Evolutionary conservation across 2,888 invertebrate genomes (phyloP), one percentile per base, ranked within the genome.

Genomic region (Balanococcus diminutus): DNA sequence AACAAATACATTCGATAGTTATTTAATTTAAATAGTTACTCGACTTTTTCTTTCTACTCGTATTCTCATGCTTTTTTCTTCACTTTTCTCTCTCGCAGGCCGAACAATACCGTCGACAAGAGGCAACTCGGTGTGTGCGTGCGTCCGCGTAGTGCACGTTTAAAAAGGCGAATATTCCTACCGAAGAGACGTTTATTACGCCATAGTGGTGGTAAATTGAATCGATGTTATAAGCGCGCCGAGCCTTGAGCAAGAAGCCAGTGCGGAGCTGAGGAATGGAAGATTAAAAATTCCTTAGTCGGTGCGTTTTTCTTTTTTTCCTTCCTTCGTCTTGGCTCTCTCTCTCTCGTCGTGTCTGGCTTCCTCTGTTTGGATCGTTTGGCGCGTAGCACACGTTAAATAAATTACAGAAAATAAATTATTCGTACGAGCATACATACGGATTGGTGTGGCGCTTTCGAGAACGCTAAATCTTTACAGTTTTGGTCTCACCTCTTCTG

Each of bases 261-360:
- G 19, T n/a, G 51, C 19, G 51, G 19, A 5, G 28, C 22, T n/a
- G 28, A 67, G 61, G 61, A 67, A 67, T 67, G 25, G 61, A 67
- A 67, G 61, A 67, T 67, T 67, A 67, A 67, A 67, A 67, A 67
- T 67, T 67, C 61, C 61, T 67, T 14, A 67, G 61, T 67, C 61
- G 61, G 61, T 67, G 61, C 61, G 61, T 28, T 22, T 67, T 61
- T 67, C 4, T 9, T 67, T 3, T 67, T 28, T 11, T 67, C 14
- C 61, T 25, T 28, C 28, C 51, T 67, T 67, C 28, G 9, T 51
- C 19, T 51, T 19, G 19, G n/a, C 51, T 4, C 51, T 51, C 11
- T 67, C n/a, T 46, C 46, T 46, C 46, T 46, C 36, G 4, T 8
- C 8, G 5, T 36, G 5, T 36, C 36, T 36, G 2, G 5, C n/a